Evolutionary conservation across 2,888 invertebrate genomes (phyloP).

Genomic region (Tinea trinotella): DNA sequence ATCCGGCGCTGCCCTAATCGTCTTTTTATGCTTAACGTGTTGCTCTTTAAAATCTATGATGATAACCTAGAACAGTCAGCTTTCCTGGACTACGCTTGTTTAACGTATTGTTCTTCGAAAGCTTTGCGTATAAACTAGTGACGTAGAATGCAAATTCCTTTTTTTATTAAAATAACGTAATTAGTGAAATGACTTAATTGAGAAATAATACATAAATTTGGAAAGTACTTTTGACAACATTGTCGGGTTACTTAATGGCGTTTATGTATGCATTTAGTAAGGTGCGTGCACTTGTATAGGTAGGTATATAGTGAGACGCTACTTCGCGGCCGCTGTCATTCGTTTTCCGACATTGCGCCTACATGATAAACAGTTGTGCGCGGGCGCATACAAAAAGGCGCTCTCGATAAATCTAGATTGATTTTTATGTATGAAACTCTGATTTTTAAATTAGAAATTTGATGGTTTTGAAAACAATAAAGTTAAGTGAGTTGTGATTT

Average conservation of each 20-base stretch:
- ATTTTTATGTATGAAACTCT: slow-evolving; percentile 16
- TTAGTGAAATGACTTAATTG: too few species aligned
- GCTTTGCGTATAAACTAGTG: too few species aligned
- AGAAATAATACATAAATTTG: not conserved
- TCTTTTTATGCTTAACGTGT: too few species aligned
- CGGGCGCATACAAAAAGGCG: slow-evolving; percentile 8
- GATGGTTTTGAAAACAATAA: not conserved
- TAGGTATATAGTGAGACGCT: slow-evolving; percentile 2
- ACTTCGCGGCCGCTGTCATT: slow-evolving; percentile 9
- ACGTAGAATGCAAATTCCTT: too few species aligned
- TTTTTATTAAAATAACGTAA: too few species aligned
- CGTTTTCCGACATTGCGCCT: not conserved
- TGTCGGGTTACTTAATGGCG: not conserved
- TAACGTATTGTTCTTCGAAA: too few species aligned
- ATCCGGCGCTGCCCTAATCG: not conserved
- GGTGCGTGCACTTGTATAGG: slow-evolving; percentile 1
- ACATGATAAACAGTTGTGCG: slow-evolving; percentile 6
- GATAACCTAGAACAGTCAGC: too few species aligned
- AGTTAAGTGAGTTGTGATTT: slow-evolving; percentile 1
- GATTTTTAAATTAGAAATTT: not conserved
- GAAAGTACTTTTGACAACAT: not conserved
- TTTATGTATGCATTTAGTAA: slow-evolving; percentile 6
- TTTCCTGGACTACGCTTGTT: too few species aligned
- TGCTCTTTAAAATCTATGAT: too few species aligned
- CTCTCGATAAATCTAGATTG: not conserved